Percentiles rank a stretch among this genome's conserved stretches.
phyloP scores from a whole-genome alignment of 2,888 invertebrate genomes.

The Drosophila tanythrix region DNA sequence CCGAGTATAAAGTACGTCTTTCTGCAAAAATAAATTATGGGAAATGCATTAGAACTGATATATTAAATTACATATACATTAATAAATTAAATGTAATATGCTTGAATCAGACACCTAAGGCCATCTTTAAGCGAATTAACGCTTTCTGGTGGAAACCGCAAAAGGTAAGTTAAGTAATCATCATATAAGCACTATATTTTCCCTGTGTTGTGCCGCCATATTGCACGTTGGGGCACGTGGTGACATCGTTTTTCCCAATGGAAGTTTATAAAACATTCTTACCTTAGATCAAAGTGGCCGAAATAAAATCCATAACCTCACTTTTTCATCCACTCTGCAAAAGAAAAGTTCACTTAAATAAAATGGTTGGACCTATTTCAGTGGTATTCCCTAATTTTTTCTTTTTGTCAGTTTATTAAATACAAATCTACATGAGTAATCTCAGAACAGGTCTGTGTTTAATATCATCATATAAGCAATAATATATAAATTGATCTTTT shows the following conservation, averaged over 20 bases:
- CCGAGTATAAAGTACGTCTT: neutral
- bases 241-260: neutral
- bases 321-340: constrained; percentile 11
- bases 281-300: constrained; percentile 17
- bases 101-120: constrained; percentile 82
- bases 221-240: constrained; percentile 37
- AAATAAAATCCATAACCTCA: constrained; percentile 40
- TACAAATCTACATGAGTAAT: constrained; percentile 31
- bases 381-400: neutral
- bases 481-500: neutral
- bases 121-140: constrained; percentile 81
- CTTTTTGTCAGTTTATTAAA: constrained; percentile 22
- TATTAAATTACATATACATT: neutral
- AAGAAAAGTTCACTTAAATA: neutral
- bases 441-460: constrained; percentile 49
- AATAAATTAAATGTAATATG: constrained; percentile 1
- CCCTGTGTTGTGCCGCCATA: constrained; percentile 16
- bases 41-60: neutral
- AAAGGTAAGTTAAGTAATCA: constrained; percentile 83
- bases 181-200: constrained; percentile 68
- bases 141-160: constrained; percentile 86
- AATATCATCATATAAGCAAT: constrained; percentile 26
- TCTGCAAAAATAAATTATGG: constrained; percentile 25
- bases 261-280: constrained; percentile 11
- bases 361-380: neutral